phyloP scores from a whole-genome alignment of 2,113 vertebrate species.

The Oenanthe melanoleuca region DNA sequence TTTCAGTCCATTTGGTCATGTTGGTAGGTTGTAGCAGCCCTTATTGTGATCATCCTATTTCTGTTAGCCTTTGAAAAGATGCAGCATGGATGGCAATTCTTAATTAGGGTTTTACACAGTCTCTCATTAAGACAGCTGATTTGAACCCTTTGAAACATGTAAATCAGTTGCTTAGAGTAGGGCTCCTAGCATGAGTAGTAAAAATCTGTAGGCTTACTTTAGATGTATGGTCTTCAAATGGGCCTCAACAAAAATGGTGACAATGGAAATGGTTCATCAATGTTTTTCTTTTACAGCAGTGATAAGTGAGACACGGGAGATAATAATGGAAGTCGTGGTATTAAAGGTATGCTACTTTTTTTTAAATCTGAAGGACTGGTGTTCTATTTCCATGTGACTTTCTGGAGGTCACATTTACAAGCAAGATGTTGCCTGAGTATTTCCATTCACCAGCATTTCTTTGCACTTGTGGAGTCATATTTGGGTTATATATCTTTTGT shows the following conservation, averaged over 20 bases:
- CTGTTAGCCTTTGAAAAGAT: not conserved
- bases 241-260: rapidly evolving
- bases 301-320: not conserved
- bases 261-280: not conserved
- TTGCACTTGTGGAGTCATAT: rapidly evolving
- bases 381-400: not conserved
- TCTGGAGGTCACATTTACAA: not conserved
- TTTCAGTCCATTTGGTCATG: rapidly evolving
- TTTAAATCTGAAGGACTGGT: not conserved
- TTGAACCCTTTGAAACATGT: not conserved
- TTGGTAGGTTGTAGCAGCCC: not conserved
- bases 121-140: not conserved
- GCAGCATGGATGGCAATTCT: not conserved
- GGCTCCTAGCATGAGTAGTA: not conserved
- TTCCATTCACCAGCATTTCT: not conserved
- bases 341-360: constrained; percentile 25
- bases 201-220: not conserved
- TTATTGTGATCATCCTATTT: not conserved
- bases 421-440: not conserved
- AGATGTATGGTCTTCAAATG: not conserved
- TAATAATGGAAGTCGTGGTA: constrained; percentile 43
- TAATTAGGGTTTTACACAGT: not conserved
- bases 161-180: not conserved
- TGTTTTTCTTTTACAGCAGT: not conserved
- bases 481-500: rapidly evolving